These are phyloP conservation scores for Sminthurinus aureus DNA, from an alignment of 2,888 invertebrate species.

Conservation along the genomic window DNA sequence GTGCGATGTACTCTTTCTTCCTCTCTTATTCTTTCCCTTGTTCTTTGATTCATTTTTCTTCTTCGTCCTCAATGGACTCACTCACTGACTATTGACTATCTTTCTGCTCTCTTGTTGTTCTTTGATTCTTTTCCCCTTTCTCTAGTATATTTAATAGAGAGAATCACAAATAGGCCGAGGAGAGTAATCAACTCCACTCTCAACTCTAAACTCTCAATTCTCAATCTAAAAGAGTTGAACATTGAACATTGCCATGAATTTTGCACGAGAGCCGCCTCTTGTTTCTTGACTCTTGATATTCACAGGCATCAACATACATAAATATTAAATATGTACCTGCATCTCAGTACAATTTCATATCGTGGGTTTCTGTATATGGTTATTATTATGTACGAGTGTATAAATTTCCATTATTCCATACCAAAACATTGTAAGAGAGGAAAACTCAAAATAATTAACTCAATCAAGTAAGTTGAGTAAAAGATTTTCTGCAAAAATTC, in stretches of 20 bases:
- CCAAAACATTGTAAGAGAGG: background rate
- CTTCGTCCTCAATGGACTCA: background rate
- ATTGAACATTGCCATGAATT: constrained; percentile 40
- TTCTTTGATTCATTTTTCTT: constrained; percentile 11
- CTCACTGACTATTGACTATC: constrained; percentile 4
- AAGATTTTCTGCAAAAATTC: no score
- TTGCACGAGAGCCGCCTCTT: constrained; percentile 42
- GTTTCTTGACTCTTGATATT: no score
- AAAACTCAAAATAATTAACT: no score
- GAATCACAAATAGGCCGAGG: constrained; percentile 40
- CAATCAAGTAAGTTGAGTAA: no score
- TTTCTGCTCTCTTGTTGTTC: constrained; percentile 5
- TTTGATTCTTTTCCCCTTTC: constrained; percentile 27
- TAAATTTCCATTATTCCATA: background rate
- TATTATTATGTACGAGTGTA: no score
- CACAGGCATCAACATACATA: no score
- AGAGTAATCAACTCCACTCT: constrained; percentile 32
- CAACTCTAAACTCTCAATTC: background rate
- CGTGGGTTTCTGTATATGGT: no score
- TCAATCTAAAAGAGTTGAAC: background rate
- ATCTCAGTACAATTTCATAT: no score
- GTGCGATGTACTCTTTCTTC: no score
- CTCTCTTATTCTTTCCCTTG: background rate
- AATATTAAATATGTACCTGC: no score
- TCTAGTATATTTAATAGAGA: constrained; percentile 21